Evolutionary conservation across 2,797 vertebrate species (phyloP).

Genomic region (Ficedula albicollis): DNA sequence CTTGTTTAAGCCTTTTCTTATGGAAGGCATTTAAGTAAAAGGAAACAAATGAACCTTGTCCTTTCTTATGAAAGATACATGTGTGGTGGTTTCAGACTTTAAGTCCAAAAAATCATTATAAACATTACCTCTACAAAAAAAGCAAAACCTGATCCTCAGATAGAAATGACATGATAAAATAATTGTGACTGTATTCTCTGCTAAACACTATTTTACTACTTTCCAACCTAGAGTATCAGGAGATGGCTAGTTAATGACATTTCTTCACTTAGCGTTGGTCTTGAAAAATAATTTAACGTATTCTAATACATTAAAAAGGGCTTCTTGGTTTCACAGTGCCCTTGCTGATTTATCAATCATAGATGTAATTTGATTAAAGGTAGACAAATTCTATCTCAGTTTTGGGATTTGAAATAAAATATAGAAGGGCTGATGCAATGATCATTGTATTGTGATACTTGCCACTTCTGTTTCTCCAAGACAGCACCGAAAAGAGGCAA

Average conservation of each 20-base stretch:
- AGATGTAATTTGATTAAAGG: neutral
- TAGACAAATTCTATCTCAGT: neutral
- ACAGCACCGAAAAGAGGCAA: neutral
- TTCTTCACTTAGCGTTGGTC: neutral
- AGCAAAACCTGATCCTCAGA: neutral
- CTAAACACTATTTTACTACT: neutral
- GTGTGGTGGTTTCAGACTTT: neutral
- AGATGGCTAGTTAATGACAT: neutral
- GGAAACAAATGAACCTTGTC: neutral
- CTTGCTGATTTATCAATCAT: neutral
- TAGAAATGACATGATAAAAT: neutral
- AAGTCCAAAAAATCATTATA: neutral
- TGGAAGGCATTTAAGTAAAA: neutral
- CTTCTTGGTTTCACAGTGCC: neutral
- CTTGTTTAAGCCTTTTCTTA: neutral
- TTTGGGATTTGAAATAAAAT: neutral
- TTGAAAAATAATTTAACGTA: neutral
- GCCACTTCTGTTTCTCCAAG: neutral
- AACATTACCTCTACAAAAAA: neutral
- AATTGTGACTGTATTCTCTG: neutral
- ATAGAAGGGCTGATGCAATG: neutral
- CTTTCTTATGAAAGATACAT: neutral
- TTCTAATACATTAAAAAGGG: neutral
- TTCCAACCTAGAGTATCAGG: neutral
- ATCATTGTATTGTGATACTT: neutral